These are phyloP conservation scores for Therioaphis trifolii DNA, from an alignment of 2,888 invertebrate species.

Conservation along the genomic window DNA sequence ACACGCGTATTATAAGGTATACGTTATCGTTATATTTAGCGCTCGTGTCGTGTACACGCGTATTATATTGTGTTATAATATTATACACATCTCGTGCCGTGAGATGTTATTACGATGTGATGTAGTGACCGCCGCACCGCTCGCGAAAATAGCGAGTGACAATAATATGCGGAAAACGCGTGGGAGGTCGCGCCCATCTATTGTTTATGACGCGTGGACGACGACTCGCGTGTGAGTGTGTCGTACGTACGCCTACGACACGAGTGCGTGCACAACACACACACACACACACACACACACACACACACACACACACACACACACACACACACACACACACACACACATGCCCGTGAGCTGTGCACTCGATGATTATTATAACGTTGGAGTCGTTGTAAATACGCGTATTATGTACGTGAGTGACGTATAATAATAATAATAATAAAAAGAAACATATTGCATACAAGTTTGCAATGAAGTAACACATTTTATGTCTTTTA, in stretches of 20 bases:
- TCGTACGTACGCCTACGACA: constrained; percentile 24
- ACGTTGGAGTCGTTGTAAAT: too few relatives aligned
- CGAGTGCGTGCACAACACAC: neutral
- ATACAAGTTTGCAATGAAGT: too few relatives aligned
- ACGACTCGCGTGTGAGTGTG: constrained; percentile 27
- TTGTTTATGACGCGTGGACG: constrained; percentile 54
- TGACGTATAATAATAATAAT: too few relatives aligned
- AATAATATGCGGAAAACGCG: constrained; percentile 48
- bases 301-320: neutral
- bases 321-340: too few relatives aligned
- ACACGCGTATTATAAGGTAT: neutral
- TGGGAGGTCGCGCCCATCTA: constrained; percentile 61
- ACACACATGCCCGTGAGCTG: too few relatives aligned
- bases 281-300: neutral
- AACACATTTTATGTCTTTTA: too few relatives aligned
- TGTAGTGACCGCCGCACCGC: constrained; percentile 15
- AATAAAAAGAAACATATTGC: too few relatives aligned
- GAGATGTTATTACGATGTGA: neutral
- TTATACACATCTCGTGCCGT: too few relatives aligned
- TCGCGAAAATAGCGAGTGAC: constrained; percentile 21
- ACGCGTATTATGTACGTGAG: too few relatives aligned
- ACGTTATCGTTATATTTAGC: neutral
- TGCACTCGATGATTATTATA: too few relatives aligned
- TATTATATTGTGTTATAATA: neutral
- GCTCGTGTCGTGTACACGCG: neutral